Evolutionary conservation across 2,113 vertebrate species (phyloP).

Genomic region (Forbesichthys papilliferus): DNA sequence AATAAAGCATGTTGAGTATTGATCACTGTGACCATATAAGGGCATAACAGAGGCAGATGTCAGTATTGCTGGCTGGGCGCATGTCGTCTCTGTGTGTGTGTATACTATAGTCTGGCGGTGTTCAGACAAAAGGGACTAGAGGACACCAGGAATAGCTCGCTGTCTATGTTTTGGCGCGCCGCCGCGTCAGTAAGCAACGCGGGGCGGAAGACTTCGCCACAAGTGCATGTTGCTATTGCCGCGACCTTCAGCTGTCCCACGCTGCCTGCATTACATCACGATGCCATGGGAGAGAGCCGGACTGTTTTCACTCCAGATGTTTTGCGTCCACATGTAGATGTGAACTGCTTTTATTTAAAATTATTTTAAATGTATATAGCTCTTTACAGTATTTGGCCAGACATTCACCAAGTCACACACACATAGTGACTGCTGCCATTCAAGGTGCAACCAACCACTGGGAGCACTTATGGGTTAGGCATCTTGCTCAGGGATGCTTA

Average conservation of each 20-base stretch:
- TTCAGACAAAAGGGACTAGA: too few relatives aligned
- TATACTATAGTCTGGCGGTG: background rate
- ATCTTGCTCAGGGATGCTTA: too few relatives aligned
- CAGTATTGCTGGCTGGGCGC: constrained; percentile 45
- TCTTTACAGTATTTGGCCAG: too few relatives aligned
- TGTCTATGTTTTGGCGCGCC: constrained; percentile 25
- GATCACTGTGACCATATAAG: constrained; percentile 74
- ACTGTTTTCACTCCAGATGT: constrained; percentile 12
- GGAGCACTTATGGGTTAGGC: too few relatives aligned
- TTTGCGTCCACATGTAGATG: constrained; percentile 1
- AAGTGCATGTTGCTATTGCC: constrained; percentile 20
- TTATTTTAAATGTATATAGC: background rate
- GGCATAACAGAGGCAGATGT: constrained; percentile 48
- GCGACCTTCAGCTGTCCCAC: constrained; percentile 30
- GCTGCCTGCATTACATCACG: constrained; percentile 43
- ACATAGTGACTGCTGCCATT: too few relatives aligned
- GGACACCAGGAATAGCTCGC: background rate
- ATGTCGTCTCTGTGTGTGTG: constrained; percentile 1
- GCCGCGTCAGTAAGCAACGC: constrained; percentile 41
- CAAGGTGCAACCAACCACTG: too few relatives aligned
- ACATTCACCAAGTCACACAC: too few relatives aligned
- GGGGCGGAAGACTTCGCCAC: constrained; percentile 24
- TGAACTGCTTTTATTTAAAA: background rate
- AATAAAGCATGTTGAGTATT: constrained; percentile 67
- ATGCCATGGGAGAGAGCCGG: constrained; percentile 3